Evolutionary conservation across 2,797 vertebrate species (phyloP).

Genomic region (Anguilla marmorata): DNA sequence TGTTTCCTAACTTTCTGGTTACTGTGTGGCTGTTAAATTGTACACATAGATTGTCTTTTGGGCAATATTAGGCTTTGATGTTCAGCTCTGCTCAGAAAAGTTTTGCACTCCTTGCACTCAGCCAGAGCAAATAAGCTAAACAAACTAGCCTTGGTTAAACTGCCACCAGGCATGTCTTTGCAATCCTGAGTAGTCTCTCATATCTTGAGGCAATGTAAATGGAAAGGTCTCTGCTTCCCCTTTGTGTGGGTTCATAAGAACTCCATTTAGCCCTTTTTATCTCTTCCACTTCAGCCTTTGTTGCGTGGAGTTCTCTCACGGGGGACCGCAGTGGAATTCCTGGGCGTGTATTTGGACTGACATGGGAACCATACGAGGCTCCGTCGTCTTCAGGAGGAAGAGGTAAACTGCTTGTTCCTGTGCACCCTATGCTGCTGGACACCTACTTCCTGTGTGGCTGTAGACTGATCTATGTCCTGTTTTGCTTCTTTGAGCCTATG

Average conservation of each 20-base stretch:
- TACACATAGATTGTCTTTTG: background rate
- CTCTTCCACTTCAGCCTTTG: background rate
- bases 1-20: too few relatives aligned
- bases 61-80: background rate
- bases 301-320: background rate
- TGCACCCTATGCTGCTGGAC: background rate
- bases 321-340: background rate
- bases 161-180: background rate
- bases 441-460: background rate
- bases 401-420: background rate
- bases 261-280: background rate
- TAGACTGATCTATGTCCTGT: too few relatives aligned
- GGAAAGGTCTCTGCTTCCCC: background rate
- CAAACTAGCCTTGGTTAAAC: background rate
- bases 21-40: background rate
- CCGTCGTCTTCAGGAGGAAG: background rate
- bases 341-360: background rate
- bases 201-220: background rate
- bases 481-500: too few relatives aligned
- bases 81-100: background rate
- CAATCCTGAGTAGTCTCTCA: background rate
- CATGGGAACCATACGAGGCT: background rate
- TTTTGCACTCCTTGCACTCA: background rate
- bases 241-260: background rate
- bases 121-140: background rate